A percentile compares a stretch with the other conserved stretches of the same genome.
Conservation (phyloP, 2,888 invertebrate genomes). For the Agriotes lineatus region DNA sequence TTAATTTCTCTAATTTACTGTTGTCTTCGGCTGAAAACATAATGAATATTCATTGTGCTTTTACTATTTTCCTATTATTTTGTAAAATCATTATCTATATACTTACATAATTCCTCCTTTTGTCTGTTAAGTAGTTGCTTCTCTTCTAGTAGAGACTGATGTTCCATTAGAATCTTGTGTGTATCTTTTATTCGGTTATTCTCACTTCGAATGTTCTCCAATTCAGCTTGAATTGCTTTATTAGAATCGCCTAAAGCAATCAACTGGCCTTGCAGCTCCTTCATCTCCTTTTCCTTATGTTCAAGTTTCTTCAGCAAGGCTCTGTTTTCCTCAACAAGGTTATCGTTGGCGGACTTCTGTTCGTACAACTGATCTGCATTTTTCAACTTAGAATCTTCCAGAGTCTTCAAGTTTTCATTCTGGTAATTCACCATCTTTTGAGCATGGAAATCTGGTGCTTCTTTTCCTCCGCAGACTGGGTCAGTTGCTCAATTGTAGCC, state of each 20-base stretch:
- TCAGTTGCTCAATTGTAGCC: too few species aligned
- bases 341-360: neutral
- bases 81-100: neutral
- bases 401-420: constrained; percentile 5
- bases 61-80: neutral
- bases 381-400: neutral
- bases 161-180: neutral
- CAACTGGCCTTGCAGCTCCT: neutral
- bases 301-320: neutral
- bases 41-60: too few species aligned
- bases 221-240: neutral
- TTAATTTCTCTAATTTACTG: neutral
- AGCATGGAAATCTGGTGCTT: neutral
- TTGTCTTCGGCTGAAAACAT: too few species aligned
- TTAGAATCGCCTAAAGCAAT: neutral
- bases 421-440: constrained; percentile 15
- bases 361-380: neutral
- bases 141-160: neutral
- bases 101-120: neutral
- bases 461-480: too few species aligned
- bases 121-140: neutral
- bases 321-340: neutral
- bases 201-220: neutral
- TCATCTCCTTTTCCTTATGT: neutral
- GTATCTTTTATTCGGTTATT: neutral